Conservation (phyloP, 2,797 vertebrate species). For the Mastacembelus armatus region DNA sequence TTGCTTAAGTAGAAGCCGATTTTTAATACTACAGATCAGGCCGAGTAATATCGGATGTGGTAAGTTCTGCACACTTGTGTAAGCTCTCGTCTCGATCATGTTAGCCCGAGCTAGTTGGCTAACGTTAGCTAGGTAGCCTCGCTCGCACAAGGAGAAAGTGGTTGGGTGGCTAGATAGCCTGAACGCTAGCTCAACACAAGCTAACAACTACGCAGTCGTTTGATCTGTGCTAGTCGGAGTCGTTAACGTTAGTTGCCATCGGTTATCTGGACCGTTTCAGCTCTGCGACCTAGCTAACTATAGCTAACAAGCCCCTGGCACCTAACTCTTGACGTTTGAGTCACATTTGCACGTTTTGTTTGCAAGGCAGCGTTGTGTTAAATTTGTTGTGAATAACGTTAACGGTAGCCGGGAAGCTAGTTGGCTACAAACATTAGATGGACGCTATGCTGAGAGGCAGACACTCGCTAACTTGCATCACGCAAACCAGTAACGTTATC, state of each 20-base stretch:
- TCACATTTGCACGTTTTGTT: constrained; percentile 47
- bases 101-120: constrained; percentile 78
- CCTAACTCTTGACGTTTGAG: constrained; percentile 41
- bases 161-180: constrained; percentile 77
- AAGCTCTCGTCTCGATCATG: constrained; percentile 65
- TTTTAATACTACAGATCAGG: constrained; percentile 86
- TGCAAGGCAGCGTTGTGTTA: constrained; percentile 11
- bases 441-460: constrained; percentile 8
- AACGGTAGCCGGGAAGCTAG: constrained; percentile 44
- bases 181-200: constrained; percentile 70
- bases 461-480: constrained; percentile 32
- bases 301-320: constrained; percentile 41
- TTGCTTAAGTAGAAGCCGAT: constrained; percentile 69
- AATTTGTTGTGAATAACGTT: constrained; percentile 31
- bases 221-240: constrained; percentile 53
- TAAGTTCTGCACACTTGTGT: constrained; percentile 86
- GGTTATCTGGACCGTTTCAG: constrained; percentile 32
- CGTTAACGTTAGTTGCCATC: constrained; percentile 46
- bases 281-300: constrained; percentile 18
- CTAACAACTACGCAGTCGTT: constrained; percentile 83
- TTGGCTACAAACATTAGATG: constrained; percentile 51
- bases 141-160: constrained; percentile 76
- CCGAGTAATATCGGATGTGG: constrained; percentile 90
- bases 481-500: constrained; percentile 3
- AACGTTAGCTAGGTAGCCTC: constrained; percentile 71